Evolutionary conservation across 2,113 vertebrate genomes (phyloP).

Genomic region (Symphodus melops): DNA sequence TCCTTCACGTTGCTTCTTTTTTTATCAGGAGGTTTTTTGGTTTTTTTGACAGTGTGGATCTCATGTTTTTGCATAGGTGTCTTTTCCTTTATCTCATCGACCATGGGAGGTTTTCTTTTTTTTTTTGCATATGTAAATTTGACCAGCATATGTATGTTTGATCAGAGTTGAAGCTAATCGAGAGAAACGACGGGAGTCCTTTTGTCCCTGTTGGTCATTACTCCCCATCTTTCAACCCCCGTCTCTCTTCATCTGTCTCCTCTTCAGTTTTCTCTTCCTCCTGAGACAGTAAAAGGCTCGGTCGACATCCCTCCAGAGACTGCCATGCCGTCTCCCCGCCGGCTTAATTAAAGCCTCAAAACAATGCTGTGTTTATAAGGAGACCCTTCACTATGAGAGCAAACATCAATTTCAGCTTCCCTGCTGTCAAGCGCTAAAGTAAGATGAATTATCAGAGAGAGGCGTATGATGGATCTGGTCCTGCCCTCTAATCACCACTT

Average conservation of each 20-base stretch:
- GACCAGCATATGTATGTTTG: slow-evolving; percentile 35
- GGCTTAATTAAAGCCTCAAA: slow-evolving; percentile 76
- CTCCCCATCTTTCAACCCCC: background rate
- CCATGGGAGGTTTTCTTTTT: slow-evolving; percentile 13
- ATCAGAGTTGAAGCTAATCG: slow-evolving; percentile 38
- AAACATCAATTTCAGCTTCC: slow-evolving; percentile 63
- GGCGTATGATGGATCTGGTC: slow-evolving; percentile 53
- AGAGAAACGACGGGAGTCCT: slow-evolving; percentile 24
- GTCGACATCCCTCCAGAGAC: slow-evolving; percentile 29
- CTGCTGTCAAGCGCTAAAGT: slow-evolving; percentile 62
- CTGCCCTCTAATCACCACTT: slow-evolving; percentile 62
- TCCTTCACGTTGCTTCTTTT: background rate
- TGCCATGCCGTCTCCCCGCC: slow-evolving; percentile 32
- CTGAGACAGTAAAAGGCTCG: slow-evolving; percentile 23
- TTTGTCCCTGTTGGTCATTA: slow-evolving; percentile 42
- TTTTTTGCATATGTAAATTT: slow-evolving; percentile 34
- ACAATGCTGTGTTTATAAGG: slow-evolving; percentile 56
- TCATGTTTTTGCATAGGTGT: slow-evolving; percentile 7
- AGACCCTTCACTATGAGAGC: slow-evolving; percentile 42
- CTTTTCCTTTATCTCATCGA: background rate
- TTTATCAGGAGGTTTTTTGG: background rate
- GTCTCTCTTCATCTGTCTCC: slow-evolving; percentile 17
- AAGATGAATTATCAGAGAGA: slow-evolving; percentile 65
- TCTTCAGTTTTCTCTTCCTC: slow-evolving; percentile 31
- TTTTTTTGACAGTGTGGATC: background rate